Percentiles rank a stretch among this genome's conserved stretches.
Conservation (phyloP, 2,888 invertebrate species). For the Coleophora flavipennella region DNA sequence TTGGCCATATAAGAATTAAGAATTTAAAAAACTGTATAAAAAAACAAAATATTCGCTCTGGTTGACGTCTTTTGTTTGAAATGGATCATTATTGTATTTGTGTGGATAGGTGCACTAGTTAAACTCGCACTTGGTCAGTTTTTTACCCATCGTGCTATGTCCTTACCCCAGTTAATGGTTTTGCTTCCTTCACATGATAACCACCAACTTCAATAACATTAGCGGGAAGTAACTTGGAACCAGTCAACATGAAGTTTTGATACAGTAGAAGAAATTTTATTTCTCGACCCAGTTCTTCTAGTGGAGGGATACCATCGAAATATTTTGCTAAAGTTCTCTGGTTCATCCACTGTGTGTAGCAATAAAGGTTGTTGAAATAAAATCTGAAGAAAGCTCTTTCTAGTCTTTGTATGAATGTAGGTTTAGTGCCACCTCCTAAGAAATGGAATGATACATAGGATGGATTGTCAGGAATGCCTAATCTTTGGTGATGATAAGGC, state of each 20-base stretch:
- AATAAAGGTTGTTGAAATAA: constrained; percentile 34
- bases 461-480: constrained; percentile 72
- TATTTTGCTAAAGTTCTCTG: constrained; percentile 45
- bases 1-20: too few species aligned
- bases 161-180: constrained; percentile 61
- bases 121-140: too few species aligned
- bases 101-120: too few species aligned
- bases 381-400: constrained; percentile 42
- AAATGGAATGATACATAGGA: constrained; percentile 71
- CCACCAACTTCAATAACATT: constrained; percentile 77
- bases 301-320: constrained; percentile 64
- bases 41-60: too few species aligned
- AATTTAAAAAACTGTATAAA: too few species aligned
- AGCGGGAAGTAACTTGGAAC: constrained; percentile 67
- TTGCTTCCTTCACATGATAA: constrained; percentile 60
- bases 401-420: constrained; percentile 44
- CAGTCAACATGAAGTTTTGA: constrained; percentile 74
- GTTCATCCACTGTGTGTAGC: constrained; percentile 33
- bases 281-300: constrained; percentile 67
- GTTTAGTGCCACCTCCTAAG: constrained; percentile 53
- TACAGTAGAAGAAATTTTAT: constrained; percentile 73
- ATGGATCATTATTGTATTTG: too few species aligned
- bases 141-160: too few species aligned
- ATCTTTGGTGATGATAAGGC: constrained; percentile 73
- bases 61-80: too few species aligned